Percentiles rank a stretch among this genome's conserved stretches.
These are phyloP conservation scores for Dicyrtomina minuta DNA, from an alignment of 2,888 invertebrate species.

Conservation along the genomic window DNA sequence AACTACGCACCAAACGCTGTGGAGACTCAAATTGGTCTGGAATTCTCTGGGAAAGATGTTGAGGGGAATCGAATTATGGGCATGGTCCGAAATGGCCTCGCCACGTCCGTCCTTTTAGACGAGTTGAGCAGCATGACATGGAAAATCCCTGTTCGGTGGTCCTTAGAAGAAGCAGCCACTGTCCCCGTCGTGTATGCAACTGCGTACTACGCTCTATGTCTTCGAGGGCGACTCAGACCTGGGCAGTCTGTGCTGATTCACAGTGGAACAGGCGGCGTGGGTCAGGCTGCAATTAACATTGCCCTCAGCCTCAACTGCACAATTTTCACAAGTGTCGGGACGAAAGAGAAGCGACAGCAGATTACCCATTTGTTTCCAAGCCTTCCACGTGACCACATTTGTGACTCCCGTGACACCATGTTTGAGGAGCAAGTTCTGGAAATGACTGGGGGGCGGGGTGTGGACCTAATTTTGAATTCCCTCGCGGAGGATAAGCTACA, in stretches of 20 bases:
- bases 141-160: constrained; percentile 66
- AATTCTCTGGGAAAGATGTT: constrained; percentile 60
- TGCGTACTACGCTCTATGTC: no score
- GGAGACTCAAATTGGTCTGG: no score
- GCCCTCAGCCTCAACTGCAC: constrained; percentile 66
- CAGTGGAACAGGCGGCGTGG: constrained; percentile 72
- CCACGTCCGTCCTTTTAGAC: no score
- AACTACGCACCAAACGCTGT: no score
- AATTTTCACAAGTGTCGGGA: no score
- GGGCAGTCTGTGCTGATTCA: no score
- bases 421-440: constrained; percentile 60
- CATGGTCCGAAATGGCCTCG: constrained; percentile 67
- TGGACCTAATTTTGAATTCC: constrained; percentile 88
- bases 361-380: constrained; percentile 80
- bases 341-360: constrained; percentile 83
- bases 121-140: constrained; percentile 63
- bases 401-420: constrained; percentile 55
- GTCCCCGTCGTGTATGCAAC: no score
- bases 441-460: constrained; percentile 80
- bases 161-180: constrained; percentile 66
- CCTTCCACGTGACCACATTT: constrained; percentile 68
- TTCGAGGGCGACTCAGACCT: constrained; percentile 61
- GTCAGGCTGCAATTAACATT: constrained; percentile 74
- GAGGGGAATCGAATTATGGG: constrained; percentile 59
- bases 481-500: no score